Conservation (phyloP, 1,140 invertebrate genomes). For the Aporrectodea caliginosa region DNA sequence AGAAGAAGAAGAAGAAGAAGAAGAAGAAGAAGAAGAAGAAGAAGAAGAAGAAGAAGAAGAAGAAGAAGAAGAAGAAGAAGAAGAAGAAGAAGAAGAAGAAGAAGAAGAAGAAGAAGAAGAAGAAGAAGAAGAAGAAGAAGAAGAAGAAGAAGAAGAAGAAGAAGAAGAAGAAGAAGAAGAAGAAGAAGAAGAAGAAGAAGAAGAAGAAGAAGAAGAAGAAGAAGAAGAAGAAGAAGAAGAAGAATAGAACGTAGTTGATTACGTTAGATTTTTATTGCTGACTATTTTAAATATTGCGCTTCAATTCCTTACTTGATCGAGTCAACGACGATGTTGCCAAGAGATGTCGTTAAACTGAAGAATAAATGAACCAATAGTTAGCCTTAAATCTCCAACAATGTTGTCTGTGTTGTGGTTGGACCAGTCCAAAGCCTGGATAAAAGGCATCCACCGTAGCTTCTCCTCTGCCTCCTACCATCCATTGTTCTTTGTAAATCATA, state of each 20-base stretch:
- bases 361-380: too few relatives aligned
- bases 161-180: conserved; percentile 2
- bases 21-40: conserved; percentile 3
- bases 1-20: conserved; percentile 2
- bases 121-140: conserved; percentile 2
- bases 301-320: too few relatives aligned
- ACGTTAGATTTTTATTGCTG: too few relatives aligned
- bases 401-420: too few relatives aligned
- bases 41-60: conserved; percentile 2
- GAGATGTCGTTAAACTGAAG: too few relatives aligned
- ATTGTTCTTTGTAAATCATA: too few relatives aligned
- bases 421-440: too few relatives aligned
- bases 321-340: too few relatives aligned
- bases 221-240: conserved; percentile 2
- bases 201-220: conserved; percentile 3
- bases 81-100: conserved; percentile 3
- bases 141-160: neutral
- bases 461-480: too few relatives aligned
- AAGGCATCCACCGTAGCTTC: too few relatives aligned
- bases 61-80: conserved; percentile 2
- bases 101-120: conserved; percentile 2
- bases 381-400: too few relatives aligned
- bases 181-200: conserved; percentile 2
- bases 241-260: neutral
- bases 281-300: too few relatives aligned